Evolutionary conservation across 2,888 invertebrate species (phyloP).

Genomic region (Parapristionchus giblindavisi): DNA sequence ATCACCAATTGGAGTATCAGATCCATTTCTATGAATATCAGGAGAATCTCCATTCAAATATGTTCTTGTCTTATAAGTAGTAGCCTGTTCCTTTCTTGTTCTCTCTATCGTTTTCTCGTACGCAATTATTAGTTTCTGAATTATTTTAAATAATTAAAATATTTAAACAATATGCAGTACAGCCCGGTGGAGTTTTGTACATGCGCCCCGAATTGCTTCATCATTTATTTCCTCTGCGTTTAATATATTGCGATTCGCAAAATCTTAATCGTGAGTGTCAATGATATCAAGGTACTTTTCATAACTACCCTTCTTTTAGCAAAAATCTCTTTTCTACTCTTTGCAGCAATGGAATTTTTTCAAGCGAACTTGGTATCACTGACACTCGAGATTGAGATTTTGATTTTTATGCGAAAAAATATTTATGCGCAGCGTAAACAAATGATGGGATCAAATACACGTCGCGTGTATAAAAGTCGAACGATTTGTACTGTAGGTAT

Average conservation of each 20-base stretch:
- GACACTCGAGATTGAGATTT: background rate
- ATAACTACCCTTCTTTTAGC: too few relatives aligned
- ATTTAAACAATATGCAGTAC: background rate
- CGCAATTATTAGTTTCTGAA: slow-evolving; percentile 5
- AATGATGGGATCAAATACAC: too few relatives aligned
- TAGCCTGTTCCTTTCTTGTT: slow-evolving; percentile 3
- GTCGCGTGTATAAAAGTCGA: too few relatives aligned
- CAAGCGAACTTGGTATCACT: background rate
- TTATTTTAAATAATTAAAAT: background rate
- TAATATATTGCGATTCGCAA: too few relatives aligned
- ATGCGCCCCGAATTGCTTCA: too few relatives aligned
- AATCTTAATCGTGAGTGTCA: too few relatives aligned
- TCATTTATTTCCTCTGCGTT: too few relatives aligned
- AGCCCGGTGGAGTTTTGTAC: too few relatives aligned
- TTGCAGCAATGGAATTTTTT: background rate
- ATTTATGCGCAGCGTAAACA: too few relatives aligned
- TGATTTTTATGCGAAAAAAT: background rate
- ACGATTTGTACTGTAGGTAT: too few relatives aligned
- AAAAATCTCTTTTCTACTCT: too few relatives aligned
- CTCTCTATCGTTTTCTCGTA: slow-evolving; percentile 25
- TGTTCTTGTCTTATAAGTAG: slow-evolving; percentile 16
- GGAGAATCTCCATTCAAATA: slow-evolving; percentile 33
- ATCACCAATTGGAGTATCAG: slow-evolving; percentile 22
- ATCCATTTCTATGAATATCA: background rate
- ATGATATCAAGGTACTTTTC: too few relatives aligned